A percentile compares a stretch with the other conserved stretches of the same genome.
phyloP scores from a whole-genome alignment of 2,888 invertebrate genomes.

The Augochlorella aurata region DNA sequence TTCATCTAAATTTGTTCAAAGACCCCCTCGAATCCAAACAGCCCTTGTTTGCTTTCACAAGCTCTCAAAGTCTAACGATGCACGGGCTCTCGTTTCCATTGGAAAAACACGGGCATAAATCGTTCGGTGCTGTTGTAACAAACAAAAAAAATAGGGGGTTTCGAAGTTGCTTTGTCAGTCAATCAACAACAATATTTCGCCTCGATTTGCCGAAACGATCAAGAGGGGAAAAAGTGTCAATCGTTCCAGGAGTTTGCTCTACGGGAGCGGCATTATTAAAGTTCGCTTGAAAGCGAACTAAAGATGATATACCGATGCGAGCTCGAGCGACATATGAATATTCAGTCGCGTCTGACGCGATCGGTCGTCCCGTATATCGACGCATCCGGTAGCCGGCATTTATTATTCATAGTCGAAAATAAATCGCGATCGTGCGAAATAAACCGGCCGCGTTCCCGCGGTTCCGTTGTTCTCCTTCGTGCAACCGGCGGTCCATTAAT shows the following conservation, averaged over 20 bases:
- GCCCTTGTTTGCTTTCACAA: background rate
- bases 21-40: constrained; percentile 2
- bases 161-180: background rate
- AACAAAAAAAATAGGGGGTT: background rate
- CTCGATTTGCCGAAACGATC: background rate
- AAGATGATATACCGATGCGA: constrained; percentile 14
- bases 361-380: constrained; percentile 10
- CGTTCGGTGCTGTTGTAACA: background rate
- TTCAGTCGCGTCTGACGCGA: constrained; percentile 18
- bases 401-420: constrained; percentile 26
- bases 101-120: background rate
- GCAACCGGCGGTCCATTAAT: constrained; percentile 6
- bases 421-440: constrained; percentile 15
- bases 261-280: background rate
- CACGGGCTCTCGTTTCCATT: background rate
- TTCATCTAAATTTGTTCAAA: background rate
- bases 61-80: background rate
- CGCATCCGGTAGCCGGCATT: background rate
- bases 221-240: background rate
- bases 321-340: background rate
- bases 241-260: background rate
- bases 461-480: background rate
- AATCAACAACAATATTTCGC: background rate
- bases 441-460: background rate
- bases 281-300: background rate